These are phyloP conservation scores for Carapus acus DNA, from an alignment of 2,797 vertebrate species.

Conservation along the genomic window DNA sequence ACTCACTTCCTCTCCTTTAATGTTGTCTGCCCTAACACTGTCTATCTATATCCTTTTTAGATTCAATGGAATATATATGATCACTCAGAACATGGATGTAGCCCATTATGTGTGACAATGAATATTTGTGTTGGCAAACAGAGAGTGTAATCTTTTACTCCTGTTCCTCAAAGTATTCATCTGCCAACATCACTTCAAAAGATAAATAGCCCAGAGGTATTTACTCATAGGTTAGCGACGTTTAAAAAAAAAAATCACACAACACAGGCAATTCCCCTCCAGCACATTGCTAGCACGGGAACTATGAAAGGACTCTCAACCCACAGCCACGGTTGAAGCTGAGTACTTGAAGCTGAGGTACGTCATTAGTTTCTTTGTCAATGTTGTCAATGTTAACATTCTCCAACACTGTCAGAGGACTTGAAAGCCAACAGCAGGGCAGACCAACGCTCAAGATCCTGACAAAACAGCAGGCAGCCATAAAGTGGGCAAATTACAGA, in stretches of 20 bases:
- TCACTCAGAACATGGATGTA: constrained; percentile 6
- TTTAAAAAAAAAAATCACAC: constrained; percentile 23
- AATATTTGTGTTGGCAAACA: constrained; percentile 4
- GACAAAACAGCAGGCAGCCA: not conserved
- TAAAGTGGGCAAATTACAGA: constrained; percentile 11
- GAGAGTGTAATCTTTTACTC: constrained; percentile 6
- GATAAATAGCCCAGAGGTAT: constrained; percentile 14
- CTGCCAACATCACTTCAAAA: constrained; percentile 23
- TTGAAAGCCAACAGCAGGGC: constrained; percentile 17
- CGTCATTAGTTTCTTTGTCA: constrained; percentile 35
- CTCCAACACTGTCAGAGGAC: constrained; percentile 26
- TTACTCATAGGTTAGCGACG: constrained; percentile 7
- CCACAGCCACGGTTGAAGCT: too few relatives aligned
- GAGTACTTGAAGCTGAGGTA: constrained; percentile 18
- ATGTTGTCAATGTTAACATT: constrained; percentile 21
- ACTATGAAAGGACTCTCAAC: constrained; percentile 42
- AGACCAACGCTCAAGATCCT: constrained; percentile 6
- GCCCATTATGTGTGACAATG: not conserved
- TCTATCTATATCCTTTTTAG: constrained; percentile 6
- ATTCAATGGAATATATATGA: not conserved
- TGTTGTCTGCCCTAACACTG: constrained; percentile 1
- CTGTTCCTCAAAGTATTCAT: constrained; percentile 4
- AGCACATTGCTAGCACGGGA: constrained; percentile 12
- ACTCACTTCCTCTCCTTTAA: constrained; percentile 6
- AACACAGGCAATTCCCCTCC: constrained; percentile 10